Evolutionary conservation across 2,113 vertebrate genomes (phyloP), one percentile per base, ranked within the genome.

Genomic region (Eclectus roratus): DNA sequence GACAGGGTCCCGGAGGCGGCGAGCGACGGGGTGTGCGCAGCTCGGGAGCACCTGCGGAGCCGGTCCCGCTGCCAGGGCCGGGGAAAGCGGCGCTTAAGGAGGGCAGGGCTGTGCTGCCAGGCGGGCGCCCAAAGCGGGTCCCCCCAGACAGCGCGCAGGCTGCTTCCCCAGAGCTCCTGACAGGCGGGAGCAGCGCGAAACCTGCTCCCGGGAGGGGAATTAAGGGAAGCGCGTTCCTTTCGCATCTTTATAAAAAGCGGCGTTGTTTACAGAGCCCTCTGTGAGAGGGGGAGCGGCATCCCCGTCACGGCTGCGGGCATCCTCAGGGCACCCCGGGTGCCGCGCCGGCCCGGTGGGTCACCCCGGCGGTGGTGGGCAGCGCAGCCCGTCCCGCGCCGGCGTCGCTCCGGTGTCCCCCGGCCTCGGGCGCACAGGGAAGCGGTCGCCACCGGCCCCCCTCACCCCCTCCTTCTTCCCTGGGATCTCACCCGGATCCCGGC

Each of bases 401-500:
- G 20, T 12, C 13, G 4, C 65, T 56, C 44, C 60, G 25, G 64
- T 69, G 55, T 2, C 25, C 46, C 66, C 41, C 50, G 29, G 1
- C 19, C 61, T 25, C 56, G 71, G 71, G 14, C 44, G 23, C 60
- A 0, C 65, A 0, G 52, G 50, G 66, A 86, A 80, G 71, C 46
- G 8, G 50, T 56, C 7, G 70, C 90, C 93, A 25, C 84, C 50
- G 84, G 70, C 79, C 80, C 53, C 53, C 80, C 49, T 35, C 37
- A 24, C 50, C 35, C 29, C 41, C 63, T 52, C 50, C 55, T n/a
- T 56, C 55, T 56, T 58, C 20, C 52, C 66, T 84, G 41, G 78
- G 85, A 83, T 91, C 80, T 53, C 91, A 52, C 76, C 76, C 92
- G 87, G 56, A 91, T 94, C 92, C 74, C 92, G 70, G 93, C 93